Base-by-base conservation (phyloP, 2,797 vertebrate species). In the Mus minutoides region DNA sequence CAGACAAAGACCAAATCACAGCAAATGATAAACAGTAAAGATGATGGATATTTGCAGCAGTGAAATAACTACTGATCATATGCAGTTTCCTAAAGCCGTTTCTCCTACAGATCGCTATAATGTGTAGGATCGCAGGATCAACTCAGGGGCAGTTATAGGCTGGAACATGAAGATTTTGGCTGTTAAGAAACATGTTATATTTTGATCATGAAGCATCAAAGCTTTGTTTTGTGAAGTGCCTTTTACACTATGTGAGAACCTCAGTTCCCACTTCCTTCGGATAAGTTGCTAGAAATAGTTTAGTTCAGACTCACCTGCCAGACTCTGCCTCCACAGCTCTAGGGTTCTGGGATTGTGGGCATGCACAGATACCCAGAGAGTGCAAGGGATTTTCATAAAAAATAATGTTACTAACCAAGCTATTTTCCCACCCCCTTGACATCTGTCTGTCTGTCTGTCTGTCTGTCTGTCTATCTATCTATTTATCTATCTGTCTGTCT, bases 361-460 rank as follows among this genome's bases (percentile, higher is more conserved):
- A 56, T 12, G 6, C 26, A 88, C 17, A 31, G 4, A 24, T 40
- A 34, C 26, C 24, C 29, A 19, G 49, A 73, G n/a, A 56, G 52
- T 37, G 43, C 62, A 52, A 52, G 21, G 31, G 21, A 86, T 52
- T 52, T 52, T 1, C 21, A 69, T 14, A 21, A 86, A 34, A 34
- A 69, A 52, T 26, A 24, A n/a, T 24, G 2, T 73, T 43, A 9
- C 71, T 19, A 60, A 56, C 6, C 31, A n/a, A 88, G 3, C 24
- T 73, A 21, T 46, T 60, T 58, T 29, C 17, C 3, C 0, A 58
- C 22, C 2, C 22, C n/a, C 97, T 97, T 98, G 0, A 52, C 93
- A 14, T 49, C 8, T 46, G 6, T 46, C 43, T 46, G 6, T 46
- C 43, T 46, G 6, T 46, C 43, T 46, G 6, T 46, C 43, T 46